A percentile compares a stretch with the other conserved stretches of the same genome.
phyloP scores from a whole-genome alignment of 2,888 invertebrate species.

The Lucinisca nassula region DNA sequence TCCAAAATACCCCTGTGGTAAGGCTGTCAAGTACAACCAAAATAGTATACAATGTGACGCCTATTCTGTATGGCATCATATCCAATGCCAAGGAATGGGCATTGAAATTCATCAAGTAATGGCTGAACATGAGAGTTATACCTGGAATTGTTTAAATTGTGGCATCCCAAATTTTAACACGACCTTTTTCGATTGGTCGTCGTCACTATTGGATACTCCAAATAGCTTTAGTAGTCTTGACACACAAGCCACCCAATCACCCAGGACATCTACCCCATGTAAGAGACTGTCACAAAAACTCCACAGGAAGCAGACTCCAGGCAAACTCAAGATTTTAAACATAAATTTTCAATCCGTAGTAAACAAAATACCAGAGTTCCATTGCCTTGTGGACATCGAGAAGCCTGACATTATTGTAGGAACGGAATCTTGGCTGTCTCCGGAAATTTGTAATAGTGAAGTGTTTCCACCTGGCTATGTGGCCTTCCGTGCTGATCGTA shows the following conservation, averaged over 20 bases:
- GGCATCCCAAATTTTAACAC: slow-evolving; percentile 21
- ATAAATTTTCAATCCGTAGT: too few species aligned
- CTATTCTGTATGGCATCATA: slow-evolving; percentile 6
- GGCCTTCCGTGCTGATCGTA: too few species aligned
- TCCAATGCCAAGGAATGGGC: not conserved
- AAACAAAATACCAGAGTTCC: too few species aligned
- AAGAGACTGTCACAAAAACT: too few species aligned
- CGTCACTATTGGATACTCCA: not conserved
- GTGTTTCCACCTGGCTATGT: too few species aligned
- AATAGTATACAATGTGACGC: slow-evolving; percentile 19
- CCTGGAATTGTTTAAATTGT: slow-evolving; percentile 19
- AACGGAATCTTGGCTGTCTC: too few species aligned
- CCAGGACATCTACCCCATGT: too few species aligned
- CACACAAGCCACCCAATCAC: not conserved
- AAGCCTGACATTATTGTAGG: too few species aligned
- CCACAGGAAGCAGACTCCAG: too few species aligned
- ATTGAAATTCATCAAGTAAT: not conserved
- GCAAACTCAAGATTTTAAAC: too few species aligned
- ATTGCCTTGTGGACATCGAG: too few species aligned
- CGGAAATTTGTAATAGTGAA: too few species aligned
- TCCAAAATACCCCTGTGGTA: slow-evolving; percentile 26
- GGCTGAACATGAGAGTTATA: slow-evolving; percentile 21
- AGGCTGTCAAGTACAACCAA: not conserved
- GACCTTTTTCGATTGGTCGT: not conserved
- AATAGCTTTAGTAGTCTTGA: not conserved